Percentiles rank a stretch among this genome's conserved stretches.
Evolutionary conservation across 2,888 invertebrate species (phyloP).

Genomic region (Trachelus tabidus): DNA sequence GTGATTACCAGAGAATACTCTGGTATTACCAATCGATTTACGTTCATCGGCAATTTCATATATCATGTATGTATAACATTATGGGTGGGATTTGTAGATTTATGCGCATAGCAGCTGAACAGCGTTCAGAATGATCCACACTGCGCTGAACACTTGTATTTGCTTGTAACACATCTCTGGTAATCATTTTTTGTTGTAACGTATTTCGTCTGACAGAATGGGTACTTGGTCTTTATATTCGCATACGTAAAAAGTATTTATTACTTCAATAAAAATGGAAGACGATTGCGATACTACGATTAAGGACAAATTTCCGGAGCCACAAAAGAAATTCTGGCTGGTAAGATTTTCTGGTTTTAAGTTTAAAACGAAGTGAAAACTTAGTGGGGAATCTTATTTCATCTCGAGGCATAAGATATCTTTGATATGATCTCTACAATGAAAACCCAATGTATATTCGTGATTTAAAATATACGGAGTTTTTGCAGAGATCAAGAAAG

Average conservation of each 20-base stretch:
- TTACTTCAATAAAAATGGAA: constrained; percentile 37
- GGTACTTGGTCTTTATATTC: background rate
- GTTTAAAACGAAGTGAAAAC: background rate
- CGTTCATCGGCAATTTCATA: background rate
- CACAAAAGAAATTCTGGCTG: constrained; percentile 58
- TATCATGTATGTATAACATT: background rate
- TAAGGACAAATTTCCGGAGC: constrained; percentile 55
- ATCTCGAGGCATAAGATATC: background rate
- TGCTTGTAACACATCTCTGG: too few species aligned
- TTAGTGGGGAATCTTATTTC: background rate
- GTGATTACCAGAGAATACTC: background rate
- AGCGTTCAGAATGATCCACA: background rate
- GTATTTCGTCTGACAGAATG: background rate
- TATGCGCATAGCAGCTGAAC: background rate
- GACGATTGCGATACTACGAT: constrained; percentile 46
- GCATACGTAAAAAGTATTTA: background rate
- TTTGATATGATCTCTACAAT: constrained; percentile 9
- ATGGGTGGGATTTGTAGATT: background rate
- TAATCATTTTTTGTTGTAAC: background rate
- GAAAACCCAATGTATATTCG: constrained; percentile 4
- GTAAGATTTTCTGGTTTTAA: constrained; percentile 34
- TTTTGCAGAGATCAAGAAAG: constrained; percentile 55
- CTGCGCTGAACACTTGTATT: background rate
- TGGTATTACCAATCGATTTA: background rate
- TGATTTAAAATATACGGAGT: background rate